phyloP scores from a whole-genome alignment of 1,140 invertebrate genomes.

The Lordiphosa stackelbergi region DNA sequence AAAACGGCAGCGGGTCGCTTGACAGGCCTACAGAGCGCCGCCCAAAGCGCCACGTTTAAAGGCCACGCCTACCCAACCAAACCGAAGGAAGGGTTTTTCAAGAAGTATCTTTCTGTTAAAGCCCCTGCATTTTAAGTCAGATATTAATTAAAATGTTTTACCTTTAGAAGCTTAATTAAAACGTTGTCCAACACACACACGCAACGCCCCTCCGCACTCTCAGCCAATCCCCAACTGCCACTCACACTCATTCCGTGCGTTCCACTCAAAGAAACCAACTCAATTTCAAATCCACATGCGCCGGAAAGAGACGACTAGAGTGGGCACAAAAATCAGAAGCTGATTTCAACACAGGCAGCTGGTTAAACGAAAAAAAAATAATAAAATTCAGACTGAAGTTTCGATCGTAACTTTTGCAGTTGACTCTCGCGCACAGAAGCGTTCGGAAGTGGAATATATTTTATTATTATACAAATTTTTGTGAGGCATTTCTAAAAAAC shows the following conservation, averaged over 20 bases:
- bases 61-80: constrained; percentile 54
- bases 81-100: constrained; percentile 1
- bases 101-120: no score
- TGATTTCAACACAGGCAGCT: constrained; percentile 65
- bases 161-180: constrained; percentile 48
- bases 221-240: constrained; percentile 38
- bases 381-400: constrained; percentile 71
- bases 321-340: constrained; percentile 8
- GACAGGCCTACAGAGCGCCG: constrained; percentile 41
- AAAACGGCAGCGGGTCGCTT: no score
- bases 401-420: constrained; percentile 77
- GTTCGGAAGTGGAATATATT: constrained; percentile 77
- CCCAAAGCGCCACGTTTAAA: constrained; percentile 57
- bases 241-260: constrained; percentile 62
- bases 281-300: neutral
- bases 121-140: no score
- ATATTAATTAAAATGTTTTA: neutral
- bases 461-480: constrained; percentile 68
- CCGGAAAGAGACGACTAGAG: neutral
- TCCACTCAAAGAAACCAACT: constrained; percentile 12
- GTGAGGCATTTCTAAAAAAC: constrained; percentile 18
- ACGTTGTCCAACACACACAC: constrained; percentile 29
- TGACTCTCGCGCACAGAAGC: constrained; percentile 77
- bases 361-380: constrained; percentile 32
- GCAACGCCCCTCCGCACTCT: constrained; percentile 26